Evolutionary conservation across 2,113 vertebrate species (phyloP), one percentile per base, ranked within the genome.

Genomic region (Pheucticus melanocephalus): DNA sequence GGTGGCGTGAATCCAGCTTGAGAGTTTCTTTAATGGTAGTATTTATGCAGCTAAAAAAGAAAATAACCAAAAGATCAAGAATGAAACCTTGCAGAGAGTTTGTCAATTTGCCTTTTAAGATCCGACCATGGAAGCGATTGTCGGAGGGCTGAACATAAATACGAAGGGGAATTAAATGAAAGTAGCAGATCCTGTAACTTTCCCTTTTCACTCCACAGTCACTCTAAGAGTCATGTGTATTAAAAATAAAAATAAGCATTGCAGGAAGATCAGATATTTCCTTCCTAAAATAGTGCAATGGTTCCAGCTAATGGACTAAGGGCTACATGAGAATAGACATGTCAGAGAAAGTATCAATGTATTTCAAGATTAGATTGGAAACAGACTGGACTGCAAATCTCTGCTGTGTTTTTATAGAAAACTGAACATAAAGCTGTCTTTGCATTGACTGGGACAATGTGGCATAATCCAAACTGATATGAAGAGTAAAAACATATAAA

Each of bases 301-400:
- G 7, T 42, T 82, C 48, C 35, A 76, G 20, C 13, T 82, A 18
- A 75, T 27, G 31, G 11, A 82, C 24, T 44, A 65, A 69, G n/a
- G 10, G 7, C 25, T 66, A 44, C 3, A 1, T 24, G 15, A 71
- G 22, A 44, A 64, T 15, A n/a, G 30, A n/a, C 8, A 28, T 48
- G 2, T 37, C 63, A 69, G 7, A 70, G 12, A 45, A 57, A 3
- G 0, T 20, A 56, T 31, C 20, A 53, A 1, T 31, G 5, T 45
- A 27, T 77, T 81, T 11, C 18, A 81, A 39, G 19, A 44, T 61
- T 73, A 86, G 20, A 53, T 12, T 81, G n/a, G 37, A 76, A 92
- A 57, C 11, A 48, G 31, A 57, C 11, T 45, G 12, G 15, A 20
- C 6, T 69, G 37, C 12, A 47, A 54, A 15, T 45, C 35, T 82